Percentiles rank a stretch among this genome's conserved stretches.
phyloP scores from a whole-genome alignment of 1,140 invertebrate genomes.

The Thaumatotibia leucotreta region DNA sequence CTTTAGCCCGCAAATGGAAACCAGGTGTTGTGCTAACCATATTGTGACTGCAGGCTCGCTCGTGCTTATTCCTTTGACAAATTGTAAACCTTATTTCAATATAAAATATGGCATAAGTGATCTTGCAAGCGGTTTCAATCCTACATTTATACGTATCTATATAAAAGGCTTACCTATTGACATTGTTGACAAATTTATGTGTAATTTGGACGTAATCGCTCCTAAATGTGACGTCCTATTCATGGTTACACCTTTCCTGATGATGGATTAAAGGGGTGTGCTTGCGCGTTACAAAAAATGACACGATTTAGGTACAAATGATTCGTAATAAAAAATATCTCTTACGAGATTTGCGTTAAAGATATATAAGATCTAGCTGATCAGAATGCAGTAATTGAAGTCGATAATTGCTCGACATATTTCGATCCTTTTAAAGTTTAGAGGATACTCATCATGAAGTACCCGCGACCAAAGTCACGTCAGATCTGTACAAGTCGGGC shows the following conservation, averaged over 20 bases:
- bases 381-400: no score
- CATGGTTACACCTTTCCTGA: constrained; percentile 40
- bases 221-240: constrained; percentile 33
- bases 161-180: constrained; percentile 35
- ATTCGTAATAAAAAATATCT: constrained; percentile 11
- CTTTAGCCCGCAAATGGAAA: constrained; percentile 26
- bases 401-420: no score
- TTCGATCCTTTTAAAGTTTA: no score
- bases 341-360: neutral
- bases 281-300: constrained; percentile 26
- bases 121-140: neutral
- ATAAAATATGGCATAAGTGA: neutral
- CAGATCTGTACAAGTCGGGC: no score
- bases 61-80: neutral
- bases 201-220: constrained; percentile 40
- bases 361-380: no score
- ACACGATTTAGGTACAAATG: constrained; percentile 27
- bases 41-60: constrained; percentile 35
- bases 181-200: constrained; percentile 42
- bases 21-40: constrained; percentile 31
- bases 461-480: no score
- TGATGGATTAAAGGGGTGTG: constrained; percentile 29
- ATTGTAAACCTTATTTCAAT: neutral
- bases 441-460: no score
- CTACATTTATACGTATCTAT: constrained; percentile 20